Evolutionary conservation across 2,888 invertebrate species (phyloP).

Genomic region (Drosophila greeni): DNA sequence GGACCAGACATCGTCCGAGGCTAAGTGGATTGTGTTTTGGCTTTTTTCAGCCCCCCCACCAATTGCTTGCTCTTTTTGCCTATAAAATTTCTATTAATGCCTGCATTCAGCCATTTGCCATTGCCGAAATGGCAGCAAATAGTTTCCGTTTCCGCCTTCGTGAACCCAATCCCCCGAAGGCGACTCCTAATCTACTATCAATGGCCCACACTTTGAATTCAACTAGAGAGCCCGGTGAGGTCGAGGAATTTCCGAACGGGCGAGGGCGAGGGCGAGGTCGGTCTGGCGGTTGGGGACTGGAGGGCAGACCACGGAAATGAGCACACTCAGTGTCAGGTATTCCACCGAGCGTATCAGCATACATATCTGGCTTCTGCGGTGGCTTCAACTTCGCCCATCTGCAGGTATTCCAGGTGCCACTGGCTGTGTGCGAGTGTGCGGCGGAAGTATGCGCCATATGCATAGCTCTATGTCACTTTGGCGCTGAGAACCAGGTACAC

Average conservation of each 20-base stretch:
- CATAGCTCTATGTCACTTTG: slow-evolving; percentile 48
- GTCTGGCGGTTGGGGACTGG: neutral
- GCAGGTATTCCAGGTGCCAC: slow-evolving; percentile 12
- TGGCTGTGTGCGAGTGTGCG: slow-evolving; percentile 23
- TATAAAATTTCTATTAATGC: slow-evolving; percentile 71
- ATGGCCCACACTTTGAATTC: slow-evolving; percentile 49
- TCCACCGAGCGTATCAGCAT: slow-evolving; percentile 47
- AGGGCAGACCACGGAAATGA: slow-evolving; percentile 65
- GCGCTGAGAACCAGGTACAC: slow-evolving; percentile 21
- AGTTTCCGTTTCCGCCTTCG: slow-evolving; percentile 62
- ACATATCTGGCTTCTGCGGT: slow-evolving; percentile 52
- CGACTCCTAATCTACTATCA: slow-evolving; percentile 23
- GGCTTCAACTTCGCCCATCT: slow-evolving; percentile 27
- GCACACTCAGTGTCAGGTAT: slow-evolving; percentile 52
- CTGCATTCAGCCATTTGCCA: slow-evolving; percentile 41
- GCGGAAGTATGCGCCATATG: slow-evolving; percentile 52
- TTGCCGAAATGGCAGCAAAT: slow-evolving; percentile 68
- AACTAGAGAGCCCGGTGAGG: slow-evolving; percentile 35
- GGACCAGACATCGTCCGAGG: slow-evolving; percentile 41
- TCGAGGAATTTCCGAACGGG: slow-evolving; percentile 53
- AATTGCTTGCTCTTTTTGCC: slow-evolving; percentile 49
- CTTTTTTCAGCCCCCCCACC: slow-evolving; percentile 12
- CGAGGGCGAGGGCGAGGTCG: slow-evolving; percentile 32
- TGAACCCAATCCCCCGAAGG: slow-evolving; percentile 7
- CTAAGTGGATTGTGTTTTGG: slow-evolving; percentile 37